Conservation (phyloP, 2,797 vertebrate genomes). For the Pipistrellus nathusii region DNA sequence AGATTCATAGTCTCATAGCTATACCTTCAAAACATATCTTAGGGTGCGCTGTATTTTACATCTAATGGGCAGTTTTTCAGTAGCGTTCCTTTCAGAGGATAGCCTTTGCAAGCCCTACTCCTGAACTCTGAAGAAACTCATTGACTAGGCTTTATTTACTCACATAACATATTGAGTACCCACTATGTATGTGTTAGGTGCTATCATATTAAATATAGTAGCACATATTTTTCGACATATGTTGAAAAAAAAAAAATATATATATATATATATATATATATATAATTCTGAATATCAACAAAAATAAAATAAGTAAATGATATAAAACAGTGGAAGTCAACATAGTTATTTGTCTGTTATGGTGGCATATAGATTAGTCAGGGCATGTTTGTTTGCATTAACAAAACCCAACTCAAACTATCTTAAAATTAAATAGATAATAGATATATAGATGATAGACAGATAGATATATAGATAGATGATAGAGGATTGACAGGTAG, state of each 20-base stretch:
- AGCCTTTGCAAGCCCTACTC: not conserved
- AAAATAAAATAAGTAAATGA: conserved; percentile 15
- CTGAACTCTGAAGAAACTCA: conserved; percentile 17
- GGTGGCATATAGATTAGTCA: not conserved
- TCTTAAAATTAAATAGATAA: not conserved
- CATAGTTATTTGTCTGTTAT: not conserved
- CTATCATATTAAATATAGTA: not conserved
- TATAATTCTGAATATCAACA: conserved; percentile 14
- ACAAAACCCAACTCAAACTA: not conserved
- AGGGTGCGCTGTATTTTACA: not conserved
- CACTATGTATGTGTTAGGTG: no score
- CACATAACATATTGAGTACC: not conserved
- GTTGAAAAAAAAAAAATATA: no score
- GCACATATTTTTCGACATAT: not conserved
- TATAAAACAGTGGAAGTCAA: not conserved
- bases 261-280: not conserved
- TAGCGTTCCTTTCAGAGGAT: conserved; percentile 28
- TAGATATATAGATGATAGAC: not conserved
- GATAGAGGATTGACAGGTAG: not conserved
- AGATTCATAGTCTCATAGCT: conserved; percentile 3
- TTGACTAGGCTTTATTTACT: not conserved
- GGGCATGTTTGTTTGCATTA: not conserved
- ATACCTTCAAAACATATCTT: conserved; percentile 16
- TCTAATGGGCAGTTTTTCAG: not conserved
- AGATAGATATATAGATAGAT: no score